Conservation (phyloP, 2,888 invertebrate species). For the Perithous albicinctus region DNA sequence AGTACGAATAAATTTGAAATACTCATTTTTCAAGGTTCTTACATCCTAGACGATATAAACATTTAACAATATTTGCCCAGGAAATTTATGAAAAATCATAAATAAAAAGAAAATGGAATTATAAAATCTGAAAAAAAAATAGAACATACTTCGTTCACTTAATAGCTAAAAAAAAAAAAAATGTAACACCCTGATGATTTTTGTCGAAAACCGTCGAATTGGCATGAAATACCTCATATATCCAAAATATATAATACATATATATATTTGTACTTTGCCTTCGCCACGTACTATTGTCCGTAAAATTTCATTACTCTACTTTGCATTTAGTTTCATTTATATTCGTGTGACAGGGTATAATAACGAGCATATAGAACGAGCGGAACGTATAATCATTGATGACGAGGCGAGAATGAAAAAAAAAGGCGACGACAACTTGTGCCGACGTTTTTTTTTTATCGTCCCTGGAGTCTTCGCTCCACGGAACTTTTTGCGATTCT, state of each 20-base stretch:
- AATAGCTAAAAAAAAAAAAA: too few species aligned
- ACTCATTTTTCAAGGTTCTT: too few species aligned
- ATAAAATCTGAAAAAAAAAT: too few species aligned
- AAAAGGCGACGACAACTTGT: neutral
- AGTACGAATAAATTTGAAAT: too few species aligned
- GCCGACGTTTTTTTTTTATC: conserved; percentile 8
- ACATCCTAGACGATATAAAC: too few species aligned
- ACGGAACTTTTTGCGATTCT: conserved; percentile 15
- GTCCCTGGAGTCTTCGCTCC: neutral
- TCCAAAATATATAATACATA: conserved; percentile 7
- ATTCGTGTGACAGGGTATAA: conserved; percentile 42
- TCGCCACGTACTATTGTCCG: neutral
- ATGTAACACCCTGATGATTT: too few species aligned
- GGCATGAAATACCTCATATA: too few species aligned
- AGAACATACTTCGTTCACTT: too few species aligned
- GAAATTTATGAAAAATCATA: too few species aligned
- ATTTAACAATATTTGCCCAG: too few species aligned
- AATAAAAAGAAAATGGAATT: too few species aligned
- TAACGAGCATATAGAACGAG: conserved; percentile 8
- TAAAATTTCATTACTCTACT: neutral
- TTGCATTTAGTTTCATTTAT: conserved; percentile 22
- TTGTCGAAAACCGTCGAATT: too few species aligned
- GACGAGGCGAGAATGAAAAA: neutral
- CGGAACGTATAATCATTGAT: conserved; percentile 9
- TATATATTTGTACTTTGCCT: conserved; percentile 13